These are phyloP conservation scores for Trachops cirrhosus DNA, from an alignment of 2,797 vertebrate species.

Conservation along the genomic window DNA sequence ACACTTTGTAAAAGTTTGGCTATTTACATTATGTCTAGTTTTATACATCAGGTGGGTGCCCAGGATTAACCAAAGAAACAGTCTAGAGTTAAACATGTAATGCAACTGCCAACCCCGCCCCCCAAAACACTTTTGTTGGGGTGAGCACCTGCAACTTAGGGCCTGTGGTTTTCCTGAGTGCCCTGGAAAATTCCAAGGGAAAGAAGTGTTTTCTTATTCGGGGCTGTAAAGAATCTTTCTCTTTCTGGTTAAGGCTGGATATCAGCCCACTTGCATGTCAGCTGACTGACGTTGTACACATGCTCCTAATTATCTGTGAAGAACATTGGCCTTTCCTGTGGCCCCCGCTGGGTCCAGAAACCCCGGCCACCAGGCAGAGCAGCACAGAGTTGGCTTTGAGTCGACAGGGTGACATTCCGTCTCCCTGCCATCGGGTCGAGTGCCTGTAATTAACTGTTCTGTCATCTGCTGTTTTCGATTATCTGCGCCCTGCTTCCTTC, in stretches of 20 bases:
- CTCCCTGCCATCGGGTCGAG: neutral
- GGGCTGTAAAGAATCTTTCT: slow-evolving; percentile 33
- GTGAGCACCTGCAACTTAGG: neutral
- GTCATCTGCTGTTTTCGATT: neutral
- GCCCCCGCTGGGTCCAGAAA: neutral
- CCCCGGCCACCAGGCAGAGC: neutral
- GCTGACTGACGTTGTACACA: slow-evolving; percentile 20
- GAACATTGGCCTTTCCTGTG: neutral
- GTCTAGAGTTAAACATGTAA: neutral
- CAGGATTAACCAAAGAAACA: neutral
- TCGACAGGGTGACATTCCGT: neutral
- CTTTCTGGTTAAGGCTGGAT: slow-evolving; percentile 9
- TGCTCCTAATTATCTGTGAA: slow-evolving; percentile 50
- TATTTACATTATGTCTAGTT: neutral
- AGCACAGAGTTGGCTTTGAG: neutral
- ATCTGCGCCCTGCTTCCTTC: neutral
- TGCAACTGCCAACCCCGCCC: neutral
- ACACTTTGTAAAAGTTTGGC: neutral
- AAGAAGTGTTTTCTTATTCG: slow-evolving; percentile 22
- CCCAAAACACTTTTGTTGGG: neutral
- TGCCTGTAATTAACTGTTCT: neutral
- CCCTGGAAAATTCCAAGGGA: slow-evolving; percentile 47
- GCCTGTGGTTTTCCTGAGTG: slow-evolving; percentile 41
- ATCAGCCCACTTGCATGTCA: slow-evolving; percentile 3
- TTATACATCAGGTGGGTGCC: neutral